Evolutionary conservation across 2,888 invertebrate genomes (phyloP).

Genomic region (Chrysodeixis includens): DNA sequence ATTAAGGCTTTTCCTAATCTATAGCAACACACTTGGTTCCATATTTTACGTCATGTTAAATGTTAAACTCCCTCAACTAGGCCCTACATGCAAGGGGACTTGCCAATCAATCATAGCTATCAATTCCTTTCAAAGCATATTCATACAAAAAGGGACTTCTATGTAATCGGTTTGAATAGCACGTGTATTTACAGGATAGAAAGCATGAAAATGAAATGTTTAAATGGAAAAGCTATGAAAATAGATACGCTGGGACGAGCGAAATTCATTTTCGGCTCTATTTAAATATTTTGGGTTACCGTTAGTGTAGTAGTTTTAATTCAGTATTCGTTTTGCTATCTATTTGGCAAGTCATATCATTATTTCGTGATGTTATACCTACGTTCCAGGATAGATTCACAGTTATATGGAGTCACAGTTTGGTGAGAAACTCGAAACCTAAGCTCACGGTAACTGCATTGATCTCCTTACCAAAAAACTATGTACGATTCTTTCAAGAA

Average conservation of each 20-base stretch:
- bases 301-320: no score
- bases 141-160: slow-evolving; percentile 70
- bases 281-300: no score
- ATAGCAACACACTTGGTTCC: slow-evolving; percentile 9
- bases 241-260: neutral
- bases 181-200: slow-evolving; percentile 21
- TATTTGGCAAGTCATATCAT: no score
- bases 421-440: no score
- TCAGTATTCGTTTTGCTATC: no score
- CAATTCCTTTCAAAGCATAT: slow-evolving; percentile 77
- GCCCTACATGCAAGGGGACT: slow-evolving; percentile 59
- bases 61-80: slow-evolving; percentile 42
- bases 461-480: no score
- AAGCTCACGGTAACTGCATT: no score
- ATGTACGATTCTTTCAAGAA: no score
- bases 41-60: slow-evolving; percentile 15
- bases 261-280: no score
- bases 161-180: slow-evolving; percentile 41
- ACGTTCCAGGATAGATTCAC: no score
- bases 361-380: no score
- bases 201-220: slow-evolving; percentile 1
- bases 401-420: no score
- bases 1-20: slow-evolving; percentile 2
- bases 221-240: neutral
- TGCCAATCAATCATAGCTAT: slow-evolving; percentile 79